Conservation (phyloP, 1,140 invertebrate genomes). For the Goniozus legneri region DNA sequence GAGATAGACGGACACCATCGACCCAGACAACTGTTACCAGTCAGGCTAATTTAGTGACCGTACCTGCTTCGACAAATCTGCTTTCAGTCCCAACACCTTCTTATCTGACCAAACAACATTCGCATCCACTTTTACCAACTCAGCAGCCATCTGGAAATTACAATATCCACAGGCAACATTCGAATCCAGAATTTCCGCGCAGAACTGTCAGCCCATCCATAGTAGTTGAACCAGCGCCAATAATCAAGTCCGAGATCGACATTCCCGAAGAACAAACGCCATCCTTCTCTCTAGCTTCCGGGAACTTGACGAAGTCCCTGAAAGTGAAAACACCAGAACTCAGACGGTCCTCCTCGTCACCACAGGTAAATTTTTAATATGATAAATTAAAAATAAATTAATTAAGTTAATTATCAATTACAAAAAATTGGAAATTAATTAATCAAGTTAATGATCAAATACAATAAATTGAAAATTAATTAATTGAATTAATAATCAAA, state of each 20-base stretch:
- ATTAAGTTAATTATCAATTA: no score
- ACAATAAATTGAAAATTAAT: no score
- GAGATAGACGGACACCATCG: constrained; percentile 29
- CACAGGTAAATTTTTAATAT: constrained; percentile 55
- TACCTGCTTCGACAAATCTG: constrained; percentile 53
- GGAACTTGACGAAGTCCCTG: constrained; percentile 7
- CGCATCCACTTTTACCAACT: constrained; percentile 61
- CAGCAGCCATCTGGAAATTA: constrained; percentile 44
- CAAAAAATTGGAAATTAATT: no score
- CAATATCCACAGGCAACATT: constrained; percentile 54
- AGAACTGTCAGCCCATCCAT: constrained; percentile 40
- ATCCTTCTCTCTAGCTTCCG: constrained; percentile 2
- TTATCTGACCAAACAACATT: constrained; percentile 64
- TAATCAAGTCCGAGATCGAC: constrained; percentile 34
- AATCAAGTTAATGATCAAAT: no score
- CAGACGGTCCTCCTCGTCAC: constrained; percentile 59
- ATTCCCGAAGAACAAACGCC: constrained; percentile 12
- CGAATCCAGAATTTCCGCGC: constrained; percentile 48
- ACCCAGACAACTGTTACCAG: constrained; percentile 17
- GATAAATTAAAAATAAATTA: no score
- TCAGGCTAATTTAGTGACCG: constrained; percentile 25
- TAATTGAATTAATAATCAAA: no score
- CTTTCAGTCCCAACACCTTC: constrained; percentile 58
- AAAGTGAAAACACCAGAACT: constrained; percentile 34
- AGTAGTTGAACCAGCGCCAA: constrained; percentile 30